Conservation (phyloP, 2,888 invertebrate genomes). For the Caradrina clavipalpis region DNA sequence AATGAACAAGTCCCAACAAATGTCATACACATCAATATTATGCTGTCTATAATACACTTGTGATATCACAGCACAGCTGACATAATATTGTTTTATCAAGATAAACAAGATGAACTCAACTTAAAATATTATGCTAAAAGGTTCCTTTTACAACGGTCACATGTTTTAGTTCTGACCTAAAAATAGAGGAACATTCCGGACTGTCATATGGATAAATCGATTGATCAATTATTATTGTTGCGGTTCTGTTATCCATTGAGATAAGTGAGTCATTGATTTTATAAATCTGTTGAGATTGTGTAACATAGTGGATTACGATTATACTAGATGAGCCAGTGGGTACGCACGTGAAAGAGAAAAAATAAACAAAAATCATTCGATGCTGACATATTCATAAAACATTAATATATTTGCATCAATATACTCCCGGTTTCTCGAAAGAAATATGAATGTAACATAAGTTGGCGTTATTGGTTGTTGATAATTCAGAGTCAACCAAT, state of each 20-base stretch:
- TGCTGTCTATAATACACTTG: not conserved
- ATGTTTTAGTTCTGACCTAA: not conserved
- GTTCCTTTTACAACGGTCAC: not conserved
- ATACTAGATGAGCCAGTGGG: not conserved
- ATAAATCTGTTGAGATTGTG: constrained; percentile 9
- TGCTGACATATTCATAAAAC: not conserved
- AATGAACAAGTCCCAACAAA: no score
- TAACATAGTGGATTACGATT: not conserved
- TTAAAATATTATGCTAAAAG: not conserved
- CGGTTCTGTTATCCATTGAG: not conserved
- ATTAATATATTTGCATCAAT: constrained; percentile 11
- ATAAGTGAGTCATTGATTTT: constrained; percentile 4
- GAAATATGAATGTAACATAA: no score
- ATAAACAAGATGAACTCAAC: not conserved
- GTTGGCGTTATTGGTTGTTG: no score
- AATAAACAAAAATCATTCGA: not conserved
- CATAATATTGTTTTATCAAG: not conserved
- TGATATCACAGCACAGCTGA: not conserved
- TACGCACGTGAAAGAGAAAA: not conserved
- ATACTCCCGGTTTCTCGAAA: no score
- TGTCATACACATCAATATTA: not conserved
- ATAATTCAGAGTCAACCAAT: no score
- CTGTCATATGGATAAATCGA: constrained; percentile 17
- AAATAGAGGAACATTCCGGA: constrained; percentile 8
- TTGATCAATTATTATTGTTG: constrained; percentile 19